Conservation (phyloP, 53 echinoderm and acorn worm species). For the Glandiceps talaboti region DNA sequence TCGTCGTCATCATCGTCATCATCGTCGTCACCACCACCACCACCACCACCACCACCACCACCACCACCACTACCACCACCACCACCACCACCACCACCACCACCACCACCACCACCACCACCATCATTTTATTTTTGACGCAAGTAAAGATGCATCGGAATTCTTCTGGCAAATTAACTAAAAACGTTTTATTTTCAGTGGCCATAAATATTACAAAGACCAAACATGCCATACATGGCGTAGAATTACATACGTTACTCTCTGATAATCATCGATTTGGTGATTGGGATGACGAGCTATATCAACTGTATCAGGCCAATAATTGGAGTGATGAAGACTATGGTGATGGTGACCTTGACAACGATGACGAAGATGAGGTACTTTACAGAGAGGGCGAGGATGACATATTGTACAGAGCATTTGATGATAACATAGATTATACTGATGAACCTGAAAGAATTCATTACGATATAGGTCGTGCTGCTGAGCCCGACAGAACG, state of each 20-base stretch:
- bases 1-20: background rate
- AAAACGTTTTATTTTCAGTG: too few relatives aligned
- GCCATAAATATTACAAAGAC: too few relatives aligned
- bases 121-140: too few relatives aligned
- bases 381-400: background rate
- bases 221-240: too few relatives aligned
- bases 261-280: too few relatives aligned
- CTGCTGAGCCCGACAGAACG: background rate
- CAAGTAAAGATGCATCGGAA: too few relatives aligned
- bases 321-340: background rate
- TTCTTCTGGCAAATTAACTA: too few relatives aligned
- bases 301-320: too few relatives aligned
- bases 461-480: background rate
- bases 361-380: background rate
- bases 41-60: background rate
- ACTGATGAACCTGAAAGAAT: background rate
- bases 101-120: background rate
- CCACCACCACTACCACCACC: background rate
- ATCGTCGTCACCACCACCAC: background rate
- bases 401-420: background rate
- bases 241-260: too few relatives aligned
- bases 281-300: too few relatives aligned
- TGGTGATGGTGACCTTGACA: background rate
- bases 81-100: background rate
- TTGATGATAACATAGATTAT: background rate